Conservation (phyloP, 1,140 invertebrate genomes). For the Drosophila saltans region DNA sequence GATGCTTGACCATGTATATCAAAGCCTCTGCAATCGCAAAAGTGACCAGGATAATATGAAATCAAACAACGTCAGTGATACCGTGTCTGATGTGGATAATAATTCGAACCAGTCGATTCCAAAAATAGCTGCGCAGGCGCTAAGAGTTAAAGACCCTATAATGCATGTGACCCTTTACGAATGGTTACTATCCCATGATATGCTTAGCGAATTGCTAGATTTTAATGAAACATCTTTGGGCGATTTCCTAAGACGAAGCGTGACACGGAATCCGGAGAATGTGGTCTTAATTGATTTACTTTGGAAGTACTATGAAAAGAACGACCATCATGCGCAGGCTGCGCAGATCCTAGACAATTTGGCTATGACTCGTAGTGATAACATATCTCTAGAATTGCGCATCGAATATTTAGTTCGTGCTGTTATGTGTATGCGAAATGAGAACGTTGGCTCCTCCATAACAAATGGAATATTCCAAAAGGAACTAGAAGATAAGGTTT, state of each 20-base stretch:
- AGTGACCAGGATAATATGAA: conserved; percentile 28
- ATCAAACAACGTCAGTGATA: conserved; percentile 11
- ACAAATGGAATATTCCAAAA: conserved; percentile 93
- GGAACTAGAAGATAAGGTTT: conserved; percentile 95
- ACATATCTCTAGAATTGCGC: conserved; percentile 88
- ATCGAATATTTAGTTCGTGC: conserved; percentile 96
- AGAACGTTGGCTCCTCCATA: conserved; percentile 90
- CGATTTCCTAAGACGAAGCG: conserved; percentile 88
- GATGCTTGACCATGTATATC: conserved; percentile 91
- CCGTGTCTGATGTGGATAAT: conserved; percentile 23
- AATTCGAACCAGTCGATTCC: conserved; percentile 63
- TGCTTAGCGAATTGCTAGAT: conserved; percentile 90
- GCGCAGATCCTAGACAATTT: conserved; percentile 95
- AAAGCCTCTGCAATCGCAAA: conserved; percentile 82
- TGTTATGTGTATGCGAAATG: conserved; percentile 97
- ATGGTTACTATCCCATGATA: conserved; percentile 91
- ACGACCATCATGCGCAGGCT: conserved; percentile 95
- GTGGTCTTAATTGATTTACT: conserved; percentile 92
- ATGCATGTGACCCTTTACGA: conserved; percentile 96
- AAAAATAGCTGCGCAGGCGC: conserved; percentile 84
- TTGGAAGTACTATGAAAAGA: conserved; percentile 98
- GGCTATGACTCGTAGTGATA: conserved; percentile 90
- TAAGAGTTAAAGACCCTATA: conserved; percentile 90
- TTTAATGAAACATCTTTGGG: conserved; percentile 92
- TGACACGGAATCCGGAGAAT: conserved; percentile 84